Percentiles rank a stretch among this genome's conserved stretches.
Evolutionary conservation across 2,888 invertebrate genomes (phyloP).

Genomic region (Spisula solida): DNA sequence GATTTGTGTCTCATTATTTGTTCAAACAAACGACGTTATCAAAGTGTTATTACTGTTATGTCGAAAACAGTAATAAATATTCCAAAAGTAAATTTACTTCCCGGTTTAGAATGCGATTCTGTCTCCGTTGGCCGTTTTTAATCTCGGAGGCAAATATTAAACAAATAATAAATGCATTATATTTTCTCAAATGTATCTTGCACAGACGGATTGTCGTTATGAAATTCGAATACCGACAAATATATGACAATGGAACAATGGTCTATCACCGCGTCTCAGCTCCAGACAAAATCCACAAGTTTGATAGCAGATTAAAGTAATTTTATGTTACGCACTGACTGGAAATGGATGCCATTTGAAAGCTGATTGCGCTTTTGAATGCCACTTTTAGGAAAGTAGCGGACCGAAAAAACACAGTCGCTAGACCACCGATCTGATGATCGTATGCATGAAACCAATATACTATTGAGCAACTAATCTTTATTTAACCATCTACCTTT

Average conservation of each 20-base stretch:
- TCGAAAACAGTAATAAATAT: not conserved
- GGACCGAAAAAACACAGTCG: too few relatives aligned
- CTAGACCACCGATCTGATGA: too few relatives aligned
- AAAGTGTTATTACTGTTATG: not conserved
- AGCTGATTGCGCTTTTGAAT: too few relatives aligned
- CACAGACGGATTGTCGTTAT: not conserved
- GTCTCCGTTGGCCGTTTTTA: not conserved
- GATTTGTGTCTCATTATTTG: not conserved
- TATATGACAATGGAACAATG: not conserved
- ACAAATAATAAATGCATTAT: slow-evolving; percentile 11
- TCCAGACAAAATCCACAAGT: not conserved
- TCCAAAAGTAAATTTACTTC: not conserved
- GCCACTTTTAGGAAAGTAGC: too few relatives aligned
- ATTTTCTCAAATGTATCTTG: slow-evolving; percentile 11
- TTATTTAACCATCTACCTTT: too few relatives aligned
- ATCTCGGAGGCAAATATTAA: not conserved
- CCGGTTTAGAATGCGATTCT: not conserved
- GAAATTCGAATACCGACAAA: not conserved
- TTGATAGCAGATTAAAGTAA: not conserved
- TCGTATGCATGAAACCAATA: too few relatives aligned
- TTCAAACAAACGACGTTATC: not conserved
- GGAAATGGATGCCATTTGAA: too few relatives aligned
- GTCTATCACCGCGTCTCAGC: not conserved
- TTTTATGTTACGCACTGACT: too few relatives aligned
- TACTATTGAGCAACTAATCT: too few relatives aligned